phyloP scores from a whole-genome alignment of 2,888 invertebrate genomes.

The Lacanobia wlatinum region DNA sequence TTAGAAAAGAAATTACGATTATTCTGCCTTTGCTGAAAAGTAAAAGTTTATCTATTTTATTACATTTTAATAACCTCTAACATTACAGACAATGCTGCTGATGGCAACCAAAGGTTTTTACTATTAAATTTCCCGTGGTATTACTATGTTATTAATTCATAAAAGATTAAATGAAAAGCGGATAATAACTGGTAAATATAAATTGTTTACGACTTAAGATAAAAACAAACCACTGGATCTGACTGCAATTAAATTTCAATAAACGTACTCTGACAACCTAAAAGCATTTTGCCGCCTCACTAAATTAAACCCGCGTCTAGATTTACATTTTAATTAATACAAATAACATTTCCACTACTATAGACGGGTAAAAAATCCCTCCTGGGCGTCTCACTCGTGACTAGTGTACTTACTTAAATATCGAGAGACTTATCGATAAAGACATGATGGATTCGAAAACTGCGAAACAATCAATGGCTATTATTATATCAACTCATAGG shows the following conservation, averaged over 20 bases:
- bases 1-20: neutral
- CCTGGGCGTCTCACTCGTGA: conserved; percentile 51
- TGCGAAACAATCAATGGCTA: neutral
- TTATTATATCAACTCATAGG: neutral
- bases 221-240: conserved; percentile 26
- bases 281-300: conserved; percentile 48
- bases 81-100: neutral
- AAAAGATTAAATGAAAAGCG: neutral
- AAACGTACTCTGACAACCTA: conserved; percentile 38
- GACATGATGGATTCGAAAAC: conserved; percentile 7
- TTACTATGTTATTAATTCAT: neutral
- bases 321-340: conserved; percentile 64
- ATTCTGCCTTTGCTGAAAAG: neutral
- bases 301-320: conserved; percentile 49
- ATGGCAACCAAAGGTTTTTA: neutral
- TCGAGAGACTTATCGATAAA: conserved; percentile 45
- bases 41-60: neutral
- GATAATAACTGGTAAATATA: conserved; percentile 2
- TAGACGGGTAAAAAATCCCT: conserved; percentile 46
- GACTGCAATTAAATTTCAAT: conserved; percentile 51
- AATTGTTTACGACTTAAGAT: conserved; percentile 31
- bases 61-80: neutral
- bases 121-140: neutral
- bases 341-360: conserved; percentile 55
- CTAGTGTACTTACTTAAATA: conserved; percentile 16